Conservation (phyloP, 2,113 vertebrate genomes). For the Elgaria multicarinata region DNA sequence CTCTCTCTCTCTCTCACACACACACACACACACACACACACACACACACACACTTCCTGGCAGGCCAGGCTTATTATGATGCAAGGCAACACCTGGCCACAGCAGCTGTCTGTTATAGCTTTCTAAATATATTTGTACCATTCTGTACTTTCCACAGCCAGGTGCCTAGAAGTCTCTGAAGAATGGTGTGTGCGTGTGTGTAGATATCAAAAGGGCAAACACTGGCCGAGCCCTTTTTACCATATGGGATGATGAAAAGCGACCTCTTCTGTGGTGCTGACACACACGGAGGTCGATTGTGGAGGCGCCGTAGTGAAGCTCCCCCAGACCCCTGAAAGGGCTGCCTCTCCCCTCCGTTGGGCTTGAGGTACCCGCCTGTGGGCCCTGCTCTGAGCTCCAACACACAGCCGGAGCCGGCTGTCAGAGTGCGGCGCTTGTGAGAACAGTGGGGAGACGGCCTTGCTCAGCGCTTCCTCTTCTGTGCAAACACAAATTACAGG, state of each 20-base stretch:
- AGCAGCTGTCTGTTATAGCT: neutral
- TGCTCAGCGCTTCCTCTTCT: neutral
- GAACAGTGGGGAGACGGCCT: too few species aligned
- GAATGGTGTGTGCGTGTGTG: neutral
- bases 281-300: neutral
- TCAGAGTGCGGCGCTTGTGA: neutral
- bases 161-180: neutral
- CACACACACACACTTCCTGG: neutral
- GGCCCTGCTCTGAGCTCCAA: too few species aligned
- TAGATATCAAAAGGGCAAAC: neutral
- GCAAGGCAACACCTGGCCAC: neutral
- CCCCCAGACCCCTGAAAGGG: too few species aligned
- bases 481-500: neutral
- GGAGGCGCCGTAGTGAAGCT: too few species aligned
- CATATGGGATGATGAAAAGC: neutral
- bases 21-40: too few species aligned
- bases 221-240: neutral
- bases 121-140: fast-evolving
- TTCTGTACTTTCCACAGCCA: neutral
- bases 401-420: too few species aligned
- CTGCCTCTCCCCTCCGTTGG: neutral
- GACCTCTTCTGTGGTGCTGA: neutral
- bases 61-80: neutral
- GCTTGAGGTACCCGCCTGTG: too few species aligned
- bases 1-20: too few species aligned